phyloP scores from a whole-genome alignment of 2,797 vertebrate species.

The Lutjanus argentimaculatus region DNA sequence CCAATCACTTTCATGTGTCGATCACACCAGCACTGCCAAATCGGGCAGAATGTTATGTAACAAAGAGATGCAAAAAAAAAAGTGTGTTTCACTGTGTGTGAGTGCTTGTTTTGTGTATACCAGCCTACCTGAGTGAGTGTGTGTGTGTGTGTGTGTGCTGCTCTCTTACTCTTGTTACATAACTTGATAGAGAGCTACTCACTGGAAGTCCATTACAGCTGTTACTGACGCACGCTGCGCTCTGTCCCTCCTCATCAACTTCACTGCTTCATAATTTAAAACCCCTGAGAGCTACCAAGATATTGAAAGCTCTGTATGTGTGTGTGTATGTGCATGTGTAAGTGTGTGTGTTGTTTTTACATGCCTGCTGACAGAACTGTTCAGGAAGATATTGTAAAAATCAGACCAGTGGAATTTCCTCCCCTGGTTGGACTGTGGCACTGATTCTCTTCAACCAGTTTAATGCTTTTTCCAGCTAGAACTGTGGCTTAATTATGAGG shows the following conservation, averaged over 20 bases:
- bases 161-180: slow-evolving; percentile 61
- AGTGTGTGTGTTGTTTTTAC: slow-evolving; percentile 8
- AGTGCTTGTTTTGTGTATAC: not conserved
- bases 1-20: slow-evolving; percentile 1
- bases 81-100: not conserved
- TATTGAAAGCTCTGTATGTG: slow-evolving; percentile 18
- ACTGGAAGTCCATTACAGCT: slow-evolving; percentile 57
- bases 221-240: slow-evolving; percentile 37
- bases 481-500: not conserved
- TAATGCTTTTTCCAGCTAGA: not conserved
- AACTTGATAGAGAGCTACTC: slow-evolving; percentile 52
- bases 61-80: slow-evolving; percentile 3
- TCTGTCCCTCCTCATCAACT: slow-evolving; percentile 33
- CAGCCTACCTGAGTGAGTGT: slow-evolving; percentile 21
- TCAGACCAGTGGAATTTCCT: slow-evolving; percentile 37
- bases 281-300: slow-evolving; percentile 23
- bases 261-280: slow-evolving; percentile 59
- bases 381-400: slow-evolving; percentile 33
- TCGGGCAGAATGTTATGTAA: slow-evolving; percentile 28
- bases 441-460: slow-evolving; percentile 18
- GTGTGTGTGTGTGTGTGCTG: slow-evolving; percentile 21
- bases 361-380: slow-evolving; percentile 12
- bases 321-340: slow-evolving; percentile 8
- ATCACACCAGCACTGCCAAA: not conserved
- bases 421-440: not conserved